A percentile compares a stretch with the other conserved stretches of the same genome.
Conservation (phyloP, 2,888 invertebrate genomes). For the Gari tellinella region DNA sequence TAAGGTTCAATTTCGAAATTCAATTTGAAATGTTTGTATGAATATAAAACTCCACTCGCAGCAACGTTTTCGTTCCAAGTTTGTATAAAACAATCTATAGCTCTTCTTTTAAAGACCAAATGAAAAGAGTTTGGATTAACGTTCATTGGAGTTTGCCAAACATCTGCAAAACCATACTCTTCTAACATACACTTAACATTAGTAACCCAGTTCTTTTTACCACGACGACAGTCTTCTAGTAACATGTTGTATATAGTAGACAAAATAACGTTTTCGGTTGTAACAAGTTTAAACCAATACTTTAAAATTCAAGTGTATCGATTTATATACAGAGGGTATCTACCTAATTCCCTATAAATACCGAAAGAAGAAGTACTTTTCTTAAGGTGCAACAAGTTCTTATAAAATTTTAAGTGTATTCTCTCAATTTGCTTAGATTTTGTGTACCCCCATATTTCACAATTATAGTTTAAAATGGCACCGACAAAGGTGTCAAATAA, state of each 20-base stretch:
- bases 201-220: constrained; percentile 4
- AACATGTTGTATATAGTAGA: too few species aligned
- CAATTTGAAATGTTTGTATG: constrained; percentile 16
- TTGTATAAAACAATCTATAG: constrained; percentile 11
- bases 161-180: constrained; percentile 12
- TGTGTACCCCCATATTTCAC: too few species aligned
- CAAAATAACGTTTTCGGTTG: constrained; percentile 18
- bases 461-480: too few species aligned
- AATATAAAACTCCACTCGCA: neutral
- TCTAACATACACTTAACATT: constrained; percentile 8
- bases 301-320: too few species aligned
- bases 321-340: too few species aligned
- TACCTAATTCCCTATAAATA: too few species aligned
- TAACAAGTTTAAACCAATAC: constrained; percentile 16
- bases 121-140: constrained; percentile 10
- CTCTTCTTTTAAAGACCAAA: constrained; percentile 4
- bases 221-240: neutral
- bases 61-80: neutral
- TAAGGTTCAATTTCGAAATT: constrained; percentile 10
- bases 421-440: too few species aligned
- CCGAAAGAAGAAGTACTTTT: too few species aligned
- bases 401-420: too few species aligned
- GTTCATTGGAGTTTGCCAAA: neutral
- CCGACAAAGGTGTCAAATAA: too few species aligned
- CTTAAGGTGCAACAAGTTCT: too few species aligned